Conservation (phyloP, 2,113 vertebrate species). For the Pimephales promelas region DNA sequence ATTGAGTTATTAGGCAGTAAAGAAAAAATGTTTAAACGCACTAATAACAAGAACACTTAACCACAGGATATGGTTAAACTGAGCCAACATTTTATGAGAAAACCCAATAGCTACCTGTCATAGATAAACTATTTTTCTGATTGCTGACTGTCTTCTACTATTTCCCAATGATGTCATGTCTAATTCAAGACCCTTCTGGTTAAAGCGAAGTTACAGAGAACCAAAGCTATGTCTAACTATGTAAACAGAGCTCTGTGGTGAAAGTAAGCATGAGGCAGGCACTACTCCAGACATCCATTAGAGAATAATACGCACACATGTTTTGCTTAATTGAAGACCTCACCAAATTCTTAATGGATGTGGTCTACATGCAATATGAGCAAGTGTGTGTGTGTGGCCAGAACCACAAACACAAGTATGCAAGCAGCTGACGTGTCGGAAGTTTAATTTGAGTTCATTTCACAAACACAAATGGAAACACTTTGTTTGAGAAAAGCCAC, state of each 20-base stretch:
- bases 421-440: constrained; percentile 10
- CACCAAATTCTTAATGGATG: constrained; percentile 39
- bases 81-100: not conserved
- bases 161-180: constrained; percentile 50
- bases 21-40: constrained; percentile 17
- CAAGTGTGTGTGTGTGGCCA: constrained; percentile 42
- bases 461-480: no score
- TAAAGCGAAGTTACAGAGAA: constrained; percentile 14
- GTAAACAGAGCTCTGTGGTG: constrained; percentile 28
- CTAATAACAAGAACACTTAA: constrained; percentile 1
- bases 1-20: not conserved
- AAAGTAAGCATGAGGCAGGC: constrained; percentile 31
- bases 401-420: constrained; percentile 17
- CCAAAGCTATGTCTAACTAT: constrained; percentile 14
- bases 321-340: constrained; percentile 41
- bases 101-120: not conserved
- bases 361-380: constrained; percentile 25
- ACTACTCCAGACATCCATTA: constrained; percentile 20
- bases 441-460: constrained; percentile 21
- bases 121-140: not conserved
- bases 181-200: constrained; percentile 37
- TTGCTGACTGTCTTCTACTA: not conserved
- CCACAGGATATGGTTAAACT: not conserved
- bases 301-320: constrained; percentile 21
- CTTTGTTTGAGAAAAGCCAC: constrained; percentile 12